These are phyloP conservation scores for Drosophila tripunctata DNA, from an alignment of 2,888 invertebrate species.

Conservation along the genomic window DNA sequence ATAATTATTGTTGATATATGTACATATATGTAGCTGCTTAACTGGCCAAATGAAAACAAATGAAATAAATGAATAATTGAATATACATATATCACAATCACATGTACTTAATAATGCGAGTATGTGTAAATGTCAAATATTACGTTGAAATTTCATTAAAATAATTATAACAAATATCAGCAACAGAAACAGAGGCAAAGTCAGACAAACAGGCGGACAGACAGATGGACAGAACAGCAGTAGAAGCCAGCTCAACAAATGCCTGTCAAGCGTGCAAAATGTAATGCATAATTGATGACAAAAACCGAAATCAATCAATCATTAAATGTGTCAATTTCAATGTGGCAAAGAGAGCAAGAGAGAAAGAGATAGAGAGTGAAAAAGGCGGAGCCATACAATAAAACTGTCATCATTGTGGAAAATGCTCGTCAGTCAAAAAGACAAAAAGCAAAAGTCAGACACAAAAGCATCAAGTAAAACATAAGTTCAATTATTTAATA, in stretches of 20 bases:
- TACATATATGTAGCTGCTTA: constrained; percentile 1
- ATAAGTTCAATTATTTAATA: constrained; percentile 7
- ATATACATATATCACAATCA: constrained; percentile 38
- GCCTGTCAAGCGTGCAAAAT: constrained; percentile 72
- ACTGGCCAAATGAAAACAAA: constrained; percentile 57
- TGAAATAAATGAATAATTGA: constrained; percentile 61
- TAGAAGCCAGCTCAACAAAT: constrained; percentile 36
- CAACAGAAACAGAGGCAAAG: too few species aligned
- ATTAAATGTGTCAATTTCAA: constrained; percentile 70
- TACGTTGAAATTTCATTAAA: constrained; percentile 70
- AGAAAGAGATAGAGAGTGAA: too few species aligned
- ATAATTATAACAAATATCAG: constrained; percentile 63
- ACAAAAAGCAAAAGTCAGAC: background rate
- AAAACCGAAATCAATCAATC: constrained; percentile 76
- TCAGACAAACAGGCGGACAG: constrained; percentile 4
- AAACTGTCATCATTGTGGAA: constrained; percentile 27
- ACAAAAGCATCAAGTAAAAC: background rate
- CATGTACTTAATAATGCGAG: constrained; percentile 25
- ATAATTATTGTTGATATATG: constrained; percentile 34
- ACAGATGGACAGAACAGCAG: background rate
- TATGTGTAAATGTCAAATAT: constrained; percentile 39
- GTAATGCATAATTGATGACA: constrained; percentile 74
- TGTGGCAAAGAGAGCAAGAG: too few species aligned
- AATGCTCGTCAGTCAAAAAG: constrained; percentile 5
- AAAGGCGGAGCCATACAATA: constrained; percentile 15